Conservation (phyloP, 2,797 vertebrate species). For the Mormyrus hasselquistii region DNA sequence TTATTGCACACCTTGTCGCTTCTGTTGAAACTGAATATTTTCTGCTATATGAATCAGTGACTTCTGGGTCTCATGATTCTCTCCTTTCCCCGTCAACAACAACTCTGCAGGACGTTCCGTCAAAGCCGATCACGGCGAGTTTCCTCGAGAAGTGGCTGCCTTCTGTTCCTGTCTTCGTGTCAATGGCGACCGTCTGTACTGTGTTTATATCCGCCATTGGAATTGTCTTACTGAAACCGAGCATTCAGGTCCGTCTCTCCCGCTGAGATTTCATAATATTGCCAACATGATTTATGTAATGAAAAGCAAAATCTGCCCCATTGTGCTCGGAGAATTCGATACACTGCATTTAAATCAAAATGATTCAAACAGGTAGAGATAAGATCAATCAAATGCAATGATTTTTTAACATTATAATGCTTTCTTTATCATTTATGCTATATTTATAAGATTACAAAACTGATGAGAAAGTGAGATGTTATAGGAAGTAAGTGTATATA, state of each 20-base stretch:
- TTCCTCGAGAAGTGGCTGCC: constrained; percentile 23
- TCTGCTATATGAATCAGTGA: background rate
- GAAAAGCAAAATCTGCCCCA: background rate
- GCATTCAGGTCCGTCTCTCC: constrained; percentile 1
- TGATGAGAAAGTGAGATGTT: background rate
- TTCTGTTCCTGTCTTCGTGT: constrained; percentile 26
- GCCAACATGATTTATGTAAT: background rate
- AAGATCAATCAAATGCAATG: background rate
- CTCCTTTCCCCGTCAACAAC: background rate
- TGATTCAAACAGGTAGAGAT: background rate
- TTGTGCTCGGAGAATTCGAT: background rate
- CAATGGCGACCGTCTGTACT: constrained; percentile 4
- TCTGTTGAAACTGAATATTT: background rate
- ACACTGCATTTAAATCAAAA: background rate
- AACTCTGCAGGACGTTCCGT: constrained; percentile 22
- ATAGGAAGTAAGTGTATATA: background rate
- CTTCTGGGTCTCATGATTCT: background rate
- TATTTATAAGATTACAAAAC: background rate
- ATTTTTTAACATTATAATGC: background rate
- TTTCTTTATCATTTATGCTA: background rate
- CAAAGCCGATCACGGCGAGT: constrained; percentile 8
- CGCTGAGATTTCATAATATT: background rate
- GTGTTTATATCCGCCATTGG: constrained; percentile 7
- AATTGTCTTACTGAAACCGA: constrained; percentile 5
- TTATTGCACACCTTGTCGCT: background rate